Conservation (phyloP, 2,113 vertebrate species). For the Gobiocypris rarus region DNA sequence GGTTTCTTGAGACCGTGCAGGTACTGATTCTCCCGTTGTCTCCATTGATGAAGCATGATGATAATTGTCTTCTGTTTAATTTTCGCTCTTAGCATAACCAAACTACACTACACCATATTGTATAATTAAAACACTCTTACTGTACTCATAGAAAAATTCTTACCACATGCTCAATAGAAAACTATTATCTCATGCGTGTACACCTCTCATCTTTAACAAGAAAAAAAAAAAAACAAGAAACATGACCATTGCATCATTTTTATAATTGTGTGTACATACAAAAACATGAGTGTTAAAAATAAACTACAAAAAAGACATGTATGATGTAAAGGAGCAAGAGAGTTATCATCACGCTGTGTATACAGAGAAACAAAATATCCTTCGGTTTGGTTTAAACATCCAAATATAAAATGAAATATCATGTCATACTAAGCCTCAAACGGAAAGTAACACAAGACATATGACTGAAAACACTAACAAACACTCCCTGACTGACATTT, state of each 20-base stretch:
- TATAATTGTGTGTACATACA: neutral
- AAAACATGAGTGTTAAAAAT: conserved; percentile 6
- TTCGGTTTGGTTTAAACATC: neutral
- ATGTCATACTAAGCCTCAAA: neutral
- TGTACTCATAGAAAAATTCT: no score
- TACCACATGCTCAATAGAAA: neutral
- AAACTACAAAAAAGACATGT: neutral
- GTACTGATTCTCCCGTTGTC: neutral
- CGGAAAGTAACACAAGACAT: neutral
- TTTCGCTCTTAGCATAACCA: neutral
- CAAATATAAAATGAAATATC: neutral
- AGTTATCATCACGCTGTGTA: neutral
- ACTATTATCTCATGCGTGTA: neutral
- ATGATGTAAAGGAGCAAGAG: neutral
- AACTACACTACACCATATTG: no score
- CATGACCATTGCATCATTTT: neutral
- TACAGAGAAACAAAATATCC: neutral
- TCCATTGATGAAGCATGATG: neutral
- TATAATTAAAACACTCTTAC: neutral
- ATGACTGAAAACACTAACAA: neutral
- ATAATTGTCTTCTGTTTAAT: neutral
- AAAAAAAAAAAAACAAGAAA: neutral
- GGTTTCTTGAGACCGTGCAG: neutral
- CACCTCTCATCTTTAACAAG: neutral
- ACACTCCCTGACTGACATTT: neutral